Conservation (phyloP, 2,888 invertebrate species). For the Empis stercorea region DNA sequence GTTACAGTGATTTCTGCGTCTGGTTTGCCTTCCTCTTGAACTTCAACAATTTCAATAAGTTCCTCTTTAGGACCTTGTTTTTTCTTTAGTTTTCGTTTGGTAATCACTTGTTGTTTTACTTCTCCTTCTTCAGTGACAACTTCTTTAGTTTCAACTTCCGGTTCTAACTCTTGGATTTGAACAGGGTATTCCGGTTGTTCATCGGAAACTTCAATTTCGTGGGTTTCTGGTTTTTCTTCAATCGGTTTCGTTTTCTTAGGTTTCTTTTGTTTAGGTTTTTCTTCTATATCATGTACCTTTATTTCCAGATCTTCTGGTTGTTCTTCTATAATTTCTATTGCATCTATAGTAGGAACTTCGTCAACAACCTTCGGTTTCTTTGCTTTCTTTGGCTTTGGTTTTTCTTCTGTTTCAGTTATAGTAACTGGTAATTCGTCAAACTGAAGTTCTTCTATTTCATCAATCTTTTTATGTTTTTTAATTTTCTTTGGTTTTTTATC, state of each 20-base stretch:
- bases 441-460: slow-evolving; percentile 20
- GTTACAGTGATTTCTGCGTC: slow-evolving; percentile 34
- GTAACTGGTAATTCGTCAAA: slow-evolving; percentile 12
- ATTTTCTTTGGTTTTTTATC: slow-evolving; percentile 21
- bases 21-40: slow-evolving; percentile 34
- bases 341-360: slow-evolving; percentile 35
- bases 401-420: slow-evolving; percentile 24
- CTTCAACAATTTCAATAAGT: slow-evolving; percentile 35
- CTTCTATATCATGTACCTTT: slow-evolving; percentile 18
- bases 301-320: slow-evolving; percentile 20
- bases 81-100: slow-evolving; percentile 32
- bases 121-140: slow-evolving; percentile 27
- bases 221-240: slow-evolving; percentile 24
- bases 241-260: slow-evolving; percentile 39
- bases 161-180: slow-evolving; percentile 23
- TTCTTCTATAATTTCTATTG: slow-evolving; percentile 24
- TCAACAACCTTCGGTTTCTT: slow-evolving; percentile 21
- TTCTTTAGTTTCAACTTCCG: slow-evolving; percentile 32
- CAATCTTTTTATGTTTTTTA: slow-evolving; percentile 24
- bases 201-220: slow-evolving; percentile 13
- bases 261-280: slow-evolving; percentile 14
- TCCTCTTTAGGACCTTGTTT: slow-evolving; percentile 35
- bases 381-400: slow-evolving; percentile 10
- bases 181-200: slow-evolving; percentile 16
- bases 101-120: slow-evolving; percentile 25